Percentiles rank a stretch among this genome's conserved stretches.
phyloP scores from a whole-genome alignment of 2,888 invertebrate genomes.

The Noctua fimbriata region DNA sequence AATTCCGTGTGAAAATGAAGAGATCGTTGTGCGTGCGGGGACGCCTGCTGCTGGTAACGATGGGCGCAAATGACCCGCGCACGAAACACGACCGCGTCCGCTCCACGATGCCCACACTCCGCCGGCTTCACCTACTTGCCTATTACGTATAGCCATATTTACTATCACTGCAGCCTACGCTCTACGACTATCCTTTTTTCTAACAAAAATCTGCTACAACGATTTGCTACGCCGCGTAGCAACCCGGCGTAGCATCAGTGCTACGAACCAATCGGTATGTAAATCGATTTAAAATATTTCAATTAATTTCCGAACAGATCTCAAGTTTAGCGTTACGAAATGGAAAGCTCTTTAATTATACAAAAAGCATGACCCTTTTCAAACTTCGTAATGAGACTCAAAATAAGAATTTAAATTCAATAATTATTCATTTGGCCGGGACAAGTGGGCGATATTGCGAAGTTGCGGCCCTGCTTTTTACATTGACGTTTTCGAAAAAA shows the following conservation, averaged over 20 bases:
- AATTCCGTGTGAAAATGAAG: constrained; percentile 81
- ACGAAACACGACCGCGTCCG: constrained; percentile 78
- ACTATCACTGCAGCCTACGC: constrained; percentile 44
- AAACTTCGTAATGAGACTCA: constrained; percentile 79
- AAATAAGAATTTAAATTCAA: constrained; percentile 81
- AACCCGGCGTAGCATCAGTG: constrained; percentile 21
- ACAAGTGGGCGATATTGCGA: constrained; percentile 81
- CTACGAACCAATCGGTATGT: constrained; percentile 58
- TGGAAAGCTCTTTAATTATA: constrained; percentile 78
- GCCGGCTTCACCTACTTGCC: constrained; percentile 60
- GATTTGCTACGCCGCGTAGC: constrained; percentile 44
- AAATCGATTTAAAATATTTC: constrained; percentile 66
- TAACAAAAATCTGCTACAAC: constrained; percentile 10
- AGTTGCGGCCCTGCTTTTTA: constrained; percentile 76
- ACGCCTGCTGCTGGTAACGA: constrained; percentile 83
- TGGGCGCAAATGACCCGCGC: constrained; percentile 80
- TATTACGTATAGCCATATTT: constrained; percentile 68
- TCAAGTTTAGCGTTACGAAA: constrained; percentile 71
- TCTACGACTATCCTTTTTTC: constrained; percentile 18
- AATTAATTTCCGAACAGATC: constrained; percentile 64
- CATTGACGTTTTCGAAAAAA: constrained; percentile 75
- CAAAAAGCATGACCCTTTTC: constrained; percentile 78
- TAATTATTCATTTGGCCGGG: constrained; percentile 81
- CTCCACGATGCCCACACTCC: constrained; percentile 59
- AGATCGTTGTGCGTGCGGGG: constrained; percentile 78